Percentiles rank a stretch among this genome's conserved stretches.
Conservation (phyloP, 2,113 vertebrate species). For the Rhynchopsitta pachyrhyncha region DNA sequence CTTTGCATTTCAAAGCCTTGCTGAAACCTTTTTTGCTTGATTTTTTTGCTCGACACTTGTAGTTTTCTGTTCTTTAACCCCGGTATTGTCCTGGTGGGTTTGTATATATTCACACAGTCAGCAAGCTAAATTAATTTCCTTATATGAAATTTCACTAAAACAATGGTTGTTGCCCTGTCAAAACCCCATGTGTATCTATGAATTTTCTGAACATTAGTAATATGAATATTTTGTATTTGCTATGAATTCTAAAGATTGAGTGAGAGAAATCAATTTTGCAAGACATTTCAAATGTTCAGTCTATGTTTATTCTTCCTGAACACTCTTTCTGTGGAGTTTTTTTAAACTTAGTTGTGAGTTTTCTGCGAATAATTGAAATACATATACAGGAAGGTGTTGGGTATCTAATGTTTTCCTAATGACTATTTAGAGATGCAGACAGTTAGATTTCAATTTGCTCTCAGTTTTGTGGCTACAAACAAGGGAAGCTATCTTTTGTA, state of each 20-base stretch:
- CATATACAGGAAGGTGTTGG: background rate
- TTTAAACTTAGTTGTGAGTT: background rate
- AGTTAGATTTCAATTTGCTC: background rate
- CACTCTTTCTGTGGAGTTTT: background rate
- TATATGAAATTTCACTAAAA: background rate
- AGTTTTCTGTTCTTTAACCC: background rate
- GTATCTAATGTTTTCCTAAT: background rate
- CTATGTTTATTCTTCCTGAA: conserved; percentile 9
- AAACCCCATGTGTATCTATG: background rate
- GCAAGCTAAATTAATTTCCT: background rate
- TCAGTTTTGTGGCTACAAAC: background rate
- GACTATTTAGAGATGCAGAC: background rate
- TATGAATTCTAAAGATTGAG: background rate
- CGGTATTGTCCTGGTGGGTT: background rate
- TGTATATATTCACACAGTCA: background rate
- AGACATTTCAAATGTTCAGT: background rate
- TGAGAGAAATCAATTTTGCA: conserved; percentile 11
- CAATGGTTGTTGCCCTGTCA: background rate
- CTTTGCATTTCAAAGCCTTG: background rate
- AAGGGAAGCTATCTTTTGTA: background rate
- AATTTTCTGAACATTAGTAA: background rate
- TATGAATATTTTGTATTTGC: conserved; percentile 3
- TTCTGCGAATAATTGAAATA: background rate
- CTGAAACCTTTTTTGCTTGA: background rate
- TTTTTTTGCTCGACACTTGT: background rate